A percentile compares a stretch with the other conserved stretches of the same genome.
phyloP scores from a whole-genome alignment of 2,888 invertebrate species.

The Netelia fuscicornis region DNA sequence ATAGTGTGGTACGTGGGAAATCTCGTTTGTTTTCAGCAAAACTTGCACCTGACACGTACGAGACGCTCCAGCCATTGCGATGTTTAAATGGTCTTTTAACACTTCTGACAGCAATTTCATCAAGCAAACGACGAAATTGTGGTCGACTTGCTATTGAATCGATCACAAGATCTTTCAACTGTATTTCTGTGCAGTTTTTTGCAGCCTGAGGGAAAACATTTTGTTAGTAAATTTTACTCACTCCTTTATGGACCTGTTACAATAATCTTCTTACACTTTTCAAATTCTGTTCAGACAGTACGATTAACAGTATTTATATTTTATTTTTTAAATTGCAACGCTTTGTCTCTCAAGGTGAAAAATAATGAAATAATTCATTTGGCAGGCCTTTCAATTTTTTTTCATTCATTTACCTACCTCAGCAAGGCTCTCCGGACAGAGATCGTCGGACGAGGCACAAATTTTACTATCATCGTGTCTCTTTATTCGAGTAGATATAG shows the following conservation, averaged over 20 bases:
- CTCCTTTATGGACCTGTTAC: background rate
- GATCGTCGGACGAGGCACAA: conserved; percentile 70
- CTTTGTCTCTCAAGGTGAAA: too few relatives aligned
- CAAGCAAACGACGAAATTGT: conserved; percentile 63
- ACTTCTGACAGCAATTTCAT: conserved; percentile 61
- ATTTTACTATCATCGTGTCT: conserved; percentile 69
- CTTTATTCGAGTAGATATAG: conserved; percentile 75
- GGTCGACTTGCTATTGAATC: conserved; percentile 71
- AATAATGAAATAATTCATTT: too few relatives aligned
- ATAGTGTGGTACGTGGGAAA: conserved; percentile 69
- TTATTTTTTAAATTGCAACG: too few relatives aligned
- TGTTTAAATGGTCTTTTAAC: conserved; percentile 70
- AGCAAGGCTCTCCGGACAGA: conserved; percentile 75
- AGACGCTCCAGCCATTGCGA: conserved; percentile 80
- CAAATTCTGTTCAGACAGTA: too few relatives aligned
- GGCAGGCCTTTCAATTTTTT: too few relatives aligned
- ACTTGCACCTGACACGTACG: conserved; percentile 79
- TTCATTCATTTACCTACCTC: conserved; percentile 73
- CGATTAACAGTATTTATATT: too few relatives aligned
- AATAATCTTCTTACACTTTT: background rate
- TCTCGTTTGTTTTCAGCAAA: conserved; percentile 81
- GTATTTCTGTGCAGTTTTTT: conserved; percentile 77
- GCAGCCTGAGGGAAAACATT: conserved; percentile 71
- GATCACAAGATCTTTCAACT: conserved; percentile 73
- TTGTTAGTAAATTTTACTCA: background rate